Base-by-base conservation (phyloP, 1,140 invertebrate species). In the Sinonovacula constricta region DNA sequence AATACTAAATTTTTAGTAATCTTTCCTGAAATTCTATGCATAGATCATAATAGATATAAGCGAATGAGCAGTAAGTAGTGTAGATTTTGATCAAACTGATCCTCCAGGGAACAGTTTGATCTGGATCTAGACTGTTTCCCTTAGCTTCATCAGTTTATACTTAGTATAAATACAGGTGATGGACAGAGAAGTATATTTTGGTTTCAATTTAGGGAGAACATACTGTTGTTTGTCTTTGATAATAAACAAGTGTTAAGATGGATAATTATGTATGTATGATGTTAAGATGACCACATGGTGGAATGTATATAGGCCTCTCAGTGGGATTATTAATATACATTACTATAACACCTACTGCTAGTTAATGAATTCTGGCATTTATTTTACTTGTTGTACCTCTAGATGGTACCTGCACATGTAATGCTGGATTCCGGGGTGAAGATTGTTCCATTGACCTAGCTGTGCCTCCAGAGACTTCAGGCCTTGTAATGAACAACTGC, bases 381-480 rank as follows among this genome's bases (percentile, higher is more conserved):
- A 45, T 45, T 45, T 45, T 45, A 18, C 18, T 45, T 45, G 39
- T 10, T 45, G 39, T 45, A n/a, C n/a, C n/a, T n/a, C n/a, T n/a
- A n/a, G n/a, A 7, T 66, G 72, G 49, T 24, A 67, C 63, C 0
- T 76, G 72, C 30, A 31, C 31, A 45, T 76, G 72, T 76, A 28
- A 76, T 33, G 62, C 54, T 28, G 72, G 72, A 1, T 76, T 66
- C 53, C 12, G 18, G 18, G 53, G 62, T 28, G 28, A 15, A 18
- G 72, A 76, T 33, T 76, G 72, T 59, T 65, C 60, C 22, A 67
- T 76, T 18, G 54, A 76, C 49, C 31, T 76, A 14, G 30, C n/a
- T 28, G 62, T 3, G 3, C 49, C 62, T 14, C 72, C 72, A 39
- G 31, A 5, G 34, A 18, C 67, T 18, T 18, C 56, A 3, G 4